Percentiles rank a stretch among this genome's conserved stretches.
phyloP scores from a whole-genome alignment of 1,140 invertebrate genomes.

The Antheraea mylitta region DNA sequence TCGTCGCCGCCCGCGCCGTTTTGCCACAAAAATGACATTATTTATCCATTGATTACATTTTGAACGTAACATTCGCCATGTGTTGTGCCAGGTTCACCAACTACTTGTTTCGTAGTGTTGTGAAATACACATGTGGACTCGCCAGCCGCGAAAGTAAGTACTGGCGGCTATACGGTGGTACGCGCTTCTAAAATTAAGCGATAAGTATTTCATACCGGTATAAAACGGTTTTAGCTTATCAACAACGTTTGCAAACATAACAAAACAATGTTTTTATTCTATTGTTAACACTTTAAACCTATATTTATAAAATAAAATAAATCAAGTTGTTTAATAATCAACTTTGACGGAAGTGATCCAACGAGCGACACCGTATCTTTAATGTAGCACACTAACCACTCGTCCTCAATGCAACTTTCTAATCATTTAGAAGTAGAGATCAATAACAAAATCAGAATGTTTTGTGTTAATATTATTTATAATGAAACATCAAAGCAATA shows the following conservation, averaged over 20 bases:
- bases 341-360: conserved; percentile 3
- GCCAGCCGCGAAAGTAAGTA: conserved; percentile 71
- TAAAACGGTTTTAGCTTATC: conserved; percentile 15
- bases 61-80: conserved; percentile 53
- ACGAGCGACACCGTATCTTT: conserved; percentile 9
- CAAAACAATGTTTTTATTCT: conserved; percentile 16
- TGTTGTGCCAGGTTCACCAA: conserved; percentile 66
- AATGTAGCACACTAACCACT: conserved; percentile 18
- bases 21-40: conserved; percentile 57
- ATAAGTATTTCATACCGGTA: conserved; percentile 20
- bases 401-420: conserved; percentile 42
- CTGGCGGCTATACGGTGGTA: conserved; percentile 12
- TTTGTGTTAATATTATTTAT: too few relatives aligned
- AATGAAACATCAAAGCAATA: too few relatives aligned
- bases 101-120: conserved; percentile 66
- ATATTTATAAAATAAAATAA: conserved; percentile 5
- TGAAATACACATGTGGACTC: conserved; percentile 72
- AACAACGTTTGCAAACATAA: conserved; percentile 7
- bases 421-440: conserved; percentile 6
- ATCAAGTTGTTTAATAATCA: conserved; percentile 11
- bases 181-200: conserved; percentile 27
- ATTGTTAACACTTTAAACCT: not conserved
- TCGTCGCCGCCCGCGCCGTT: conserved; percentile 42
- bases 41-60: conserved; percentile 44
- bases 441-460: not conserved